Conservation (phyloP, 2,797 vertebrate genomes). For the Falco concolor region DNA sequence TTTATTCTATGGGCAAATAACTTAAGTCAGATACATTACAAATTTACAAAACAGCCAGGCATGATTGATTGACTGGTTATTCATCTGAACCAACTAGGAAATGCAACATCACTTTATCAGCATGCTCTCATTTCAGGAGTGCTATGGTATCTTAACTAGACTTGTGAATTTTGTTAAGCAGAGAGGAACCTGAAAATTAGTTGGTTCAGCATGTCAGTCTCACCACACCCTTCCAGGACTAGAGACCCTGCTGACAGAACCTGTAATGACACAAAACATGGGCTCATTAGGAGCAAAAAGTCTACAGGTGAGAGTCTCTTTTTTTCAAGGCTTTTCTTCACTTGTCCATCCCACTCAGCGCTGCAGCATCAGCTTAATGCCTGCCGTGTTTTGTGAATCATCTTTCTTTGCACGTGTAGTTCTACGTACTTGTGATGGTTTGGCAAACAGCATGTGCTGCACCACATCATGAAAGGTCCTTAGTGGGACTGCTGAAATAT, state of each 20-base stretch:
- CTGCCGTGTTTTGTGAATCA: background rate
- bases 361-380: background rate
- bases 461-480: background rate
- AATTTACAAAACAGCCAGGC: slow-evolving; percentile 16
- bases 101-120: slow-evolving; percentile 16
- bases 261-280: background rate
- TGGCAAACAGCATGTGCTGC: background rate
- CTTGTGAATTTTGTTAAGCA: background rate
- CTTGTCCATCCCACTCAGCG: background rate
- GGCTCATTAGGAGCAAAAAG: background rate
- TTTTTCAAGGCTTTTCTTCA: background rate
- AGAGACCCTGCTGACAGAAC: background rate
- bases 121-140: background rate
- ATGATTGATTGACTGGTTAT: slow-evolving; percentile 41
- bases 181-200: background rate
- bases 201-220: background rate
- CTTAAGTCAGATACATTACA: background rate
- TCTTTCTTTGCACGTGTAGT: background rate
- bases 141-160: background rate
- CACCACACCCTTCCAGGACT: background rate
- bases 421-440: background rate
- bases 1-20: background rate
- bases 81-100: slow-evolving; percentile 29
- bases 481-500: background rate
- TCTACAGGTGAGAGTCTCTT: background rate